Evolutionary conservation across 2,113 vertebrate species (phyloP), one percentile per base, ranked within the genome.

Genomic region (Ranitomeya imitator): DNA sequence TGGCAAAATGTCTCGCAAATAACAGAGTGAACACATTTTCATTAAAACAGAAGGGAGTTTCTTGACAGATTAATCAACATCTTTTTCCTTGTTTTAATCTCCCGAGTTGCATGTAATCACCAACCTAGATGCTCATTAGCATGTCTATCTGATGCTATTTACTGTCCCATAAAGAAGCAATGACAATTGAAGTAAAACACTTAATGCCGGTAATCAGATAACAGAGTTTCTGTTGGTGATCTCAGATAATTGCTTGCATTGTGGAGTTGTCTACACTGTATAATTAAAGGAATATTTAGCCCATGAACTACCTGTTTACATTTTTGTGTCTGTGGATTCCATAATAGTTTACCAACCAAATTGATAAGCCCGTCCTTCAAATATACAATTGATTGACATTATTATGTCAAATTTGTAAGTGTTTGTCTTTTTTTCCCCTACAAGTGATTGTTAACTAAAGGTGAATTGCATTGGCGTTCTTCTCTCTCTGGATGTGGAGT

Each of bases 191-290:
- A 51, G 26, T 76, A 83, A 67, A 63, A 83, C 80, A 88, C 45
- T 88, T 83, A 71, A 88, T 74, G 19, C 15, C 57, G 63, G 26
- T 55, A 51, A 88, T 88, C 87, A 78, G 87, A 88, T 88, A 88
- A 77, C 26, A 83, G 80, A 84, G 81, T 63, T 88, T 88, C 69
- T 88, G 54, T 51, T 77, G 79, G 31, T 76, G 31, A 88, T 61
- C 77, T 37, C 71, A 83, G 71, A 83, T 88, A 88, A 83, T 77
- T 82, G 37, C 51, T 31, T 76, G 55, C 19, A 81, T 88, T 88
- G 79, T 73, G 80, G 7, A 61, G 55, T 67, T 45, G 21, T 60
- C 63, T 88, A 63, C 52, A 13, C 18, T 31, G 45, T 73, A 74
- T 23, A 51, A 81, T 11, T 81, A 81, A 65, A 87, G 19, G 23